Conservation (phyloP, 2,797 vertebrate genomes). For the Siniperca undulata region DNA sequence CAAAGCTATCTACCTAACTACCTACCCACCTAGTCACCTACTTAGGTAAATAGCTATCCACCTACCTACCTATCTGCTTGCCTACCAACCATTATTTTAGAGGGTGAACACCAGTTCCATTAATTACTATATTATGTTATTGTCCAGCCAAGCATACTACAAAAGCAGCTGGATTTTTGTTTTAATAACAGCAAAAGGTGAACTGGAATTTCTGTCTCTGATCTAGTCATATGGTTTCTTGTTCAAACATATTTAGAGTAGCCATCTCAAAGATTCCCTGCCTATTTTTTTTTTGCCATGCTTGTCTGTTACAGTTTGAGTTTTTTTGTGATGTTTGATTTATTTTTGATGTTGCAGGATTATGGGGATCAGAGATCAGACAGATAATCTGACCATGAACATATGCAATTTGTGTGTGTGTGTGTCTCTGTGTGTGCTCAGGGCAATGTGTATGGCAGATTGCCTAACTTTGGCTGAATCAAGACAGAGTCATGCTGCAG, state of each 20-base stretch:
- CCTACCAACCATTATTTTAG: background rate
- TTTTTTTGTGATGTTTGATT: constrained; percentile 62
- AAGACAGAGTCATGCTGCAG: constrained; percentile 45
- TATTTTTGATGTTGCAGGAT: constrained; percentile 78
- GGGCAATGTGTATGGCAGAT: constrained; percentile 51
- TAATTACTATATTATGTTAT: background rate
- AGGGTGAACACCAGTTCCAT: background rate
- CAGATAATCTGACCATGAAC: constrained; percentile 78
- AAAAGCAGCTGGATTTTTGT: background rate
- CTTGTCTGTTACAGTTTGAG: constrained; percentile 32
- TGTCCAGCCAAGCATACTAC: background rate
- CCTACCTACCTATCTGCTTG: too few species aligned
- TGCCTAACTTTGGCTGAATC: constrained; percentile 45
- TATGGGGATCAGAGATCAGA: constrained; percentile 80
- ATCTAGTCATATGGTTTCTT: background rate
- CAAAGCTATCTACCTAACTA: background rate
- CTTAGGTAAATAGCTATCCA: background rate
- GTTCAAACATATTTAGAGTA: constrained; percentile 19
- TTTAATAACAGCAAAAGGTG: constrained; percentile 4
- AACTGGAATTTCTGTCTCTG: background rate
- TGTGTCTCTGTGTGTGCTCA: constrained; percentile 25
- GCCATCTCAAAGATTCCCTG: constrained; percentile 11
- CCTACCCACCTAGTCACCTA: background rate
- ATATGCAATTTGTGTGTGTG: constrained; percentile 76
- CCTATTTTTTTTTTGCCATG: constrained; percentile 9